phyloP scores from a whole-genome alignment of 2,888 invertebrate species.

The Acrobasis suavella region DNA sequence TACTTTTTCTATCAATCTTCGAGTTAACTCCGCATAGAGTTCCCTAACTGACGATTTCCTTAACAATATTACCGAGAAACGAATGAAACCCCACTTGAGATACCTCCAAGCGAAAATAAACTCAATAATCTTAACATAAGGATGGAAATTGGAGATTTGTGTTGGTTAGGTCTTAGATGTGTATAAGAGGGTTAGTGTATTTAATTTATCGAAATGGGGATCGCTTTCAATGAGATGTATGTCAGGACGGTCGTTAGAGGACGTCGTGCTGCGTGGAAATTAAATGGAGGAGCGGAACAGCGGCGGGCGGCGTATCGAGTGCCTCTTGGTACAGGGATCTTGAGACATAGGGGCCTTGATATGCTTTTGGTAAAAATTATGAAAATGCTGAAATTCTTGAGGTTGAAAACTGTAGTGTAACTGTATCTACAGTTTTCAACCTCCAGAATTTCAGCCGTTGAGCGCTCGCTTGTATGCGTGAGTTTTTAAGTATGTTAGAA shows the following conservation, averaged over 20 bases:
- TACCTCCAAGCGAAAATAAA: slow-evolving; percentile 3
- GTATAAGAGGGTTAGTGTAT: slow-evolving; percentile 29
- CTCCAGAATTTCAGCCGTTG: too few relatives aligned
- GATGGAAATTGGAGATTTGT: slow-evolving; percentile 3
- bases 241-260: slow-evolving; percentile 26
- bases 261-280: slow-evolving; percentile 29
- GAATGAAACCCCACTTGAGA: slow-evolving; percentile 8
- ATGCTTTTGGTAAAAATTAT: background rate
- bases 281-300: background rate
- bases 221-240: slow-evolving; percentile 32
- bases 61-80: slow-evolving; percentile 43
- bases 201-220: slow-evolving; percentile 35
- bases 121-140: slow-evolving; percentile 4
- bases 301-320: background rate
- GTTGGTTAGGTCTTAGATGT: slow-evolving; percentile 12
- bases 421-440: too few relatives aligned
- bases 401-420: too few relatives aligned
- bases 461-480: too few relatives aligned
- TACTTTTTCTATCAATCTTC: slow-evolving; percentile 43
- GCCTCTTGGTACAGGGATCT: background rate
- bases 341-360: background rate
- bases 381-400: too few relatives aligned
- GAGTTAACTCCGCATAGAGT: slow-evolving; percentile 30
- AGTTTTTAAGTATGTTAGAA: too few relatives aligned
- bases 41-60: slow-evolving; percentile 50